Conservation (phyloP, 2,113 vertebrate species). For the Larimichthys polyactis region DNA sequence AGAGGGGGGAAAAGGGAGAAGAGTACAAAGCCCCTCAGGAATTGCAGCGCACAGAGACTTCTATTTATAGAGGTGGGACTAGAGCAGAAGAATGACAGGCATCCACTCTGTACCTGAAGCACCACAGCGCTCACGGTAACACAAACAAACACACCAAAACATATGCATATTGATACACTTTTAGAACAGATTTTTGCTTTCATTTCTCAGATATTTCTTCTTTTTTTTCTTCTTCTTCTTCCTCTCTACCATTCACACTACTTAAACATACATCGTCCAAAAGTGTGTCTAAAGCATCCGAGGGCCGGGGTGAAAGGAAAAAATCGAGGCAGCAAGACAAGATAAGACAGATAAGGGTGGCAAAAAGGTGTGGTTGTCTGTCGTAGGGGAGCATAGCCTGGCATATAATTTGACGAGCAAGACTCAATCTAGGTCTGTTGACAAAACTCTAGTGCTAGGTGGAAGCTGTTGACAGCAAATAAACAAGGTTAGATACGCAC, state of each 20-base stretch:
- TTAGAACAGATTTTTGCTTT: conserved; percentile 31
- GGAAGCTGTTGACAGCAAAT: conserved; percentile 56
- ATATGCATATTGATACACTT: conserved; percentile 48
- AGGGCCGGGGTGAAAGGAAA: not conserved
- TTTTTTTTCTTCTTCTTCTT: not conserved
- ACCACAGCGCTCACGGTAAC: conserved; percentile 41
- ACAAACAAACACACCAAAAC: conserved; percentile 62
- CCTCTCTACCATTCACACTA: not conserved
- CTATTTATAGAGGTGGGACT: conserved; percentile 80
- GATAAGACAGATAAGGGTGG: not conserved
- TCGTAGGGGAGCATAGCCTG: not conserved
- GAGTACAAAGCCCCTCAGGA: conserved; percentile 70
- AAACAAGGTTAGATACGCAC: conserved; percentile 38
- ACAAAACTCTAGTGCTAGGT: conserved; percentile 38
- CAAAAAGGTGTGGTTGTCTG: conserved; percentile 15
- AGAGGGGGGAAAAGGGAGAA: conserved; percentile 32
- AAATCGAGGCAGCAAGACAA: not conserved
- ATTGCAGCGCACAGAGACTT: conserved; percentile 62
- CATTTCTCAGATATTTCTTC: not conserved
- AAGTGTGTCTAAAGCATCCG: not conserved
- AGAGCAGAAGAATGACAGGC: conserved; percentile 72
- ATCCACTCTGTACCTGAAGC: conserved; percentile 66
- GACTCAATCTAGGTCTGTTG: conserved; percentile 57
- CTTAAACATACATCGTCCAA: conserved; percentile 13
- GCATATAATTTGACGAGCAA: conserved; percentile 53